Conservation (phyloP, 2,888 invertebrate species). For the Cylindroiulus punctatus region DNA sequence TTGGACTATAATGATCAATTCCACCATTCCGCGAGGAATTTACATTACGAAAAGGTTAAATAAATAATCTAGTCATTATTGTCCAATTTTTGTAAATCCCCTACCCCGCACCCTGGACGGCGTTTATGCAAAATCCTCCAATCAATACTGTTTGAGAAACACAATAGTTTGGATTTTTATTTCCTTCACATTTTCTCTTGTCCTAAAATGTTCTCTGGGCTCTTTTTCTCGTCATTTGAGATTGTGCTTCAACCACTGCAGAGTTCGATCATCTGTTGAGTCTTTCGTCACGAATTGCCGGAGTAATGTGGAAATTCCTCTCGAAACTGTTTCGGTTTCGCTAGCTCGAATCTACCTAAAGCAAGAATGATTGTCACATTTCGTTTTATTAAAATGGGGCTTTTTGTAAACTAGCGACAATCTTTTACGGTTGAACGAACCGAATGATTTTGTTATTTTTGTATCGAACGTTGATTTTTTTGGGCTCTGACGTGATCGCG, state of each 20-base stretch:
- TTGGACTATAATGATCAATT: too few species aligned
- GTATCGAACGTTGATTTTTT: constrained; percentile 28
- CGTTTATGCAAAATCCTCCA: too few species aligned
- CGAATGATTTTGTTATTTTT: constrained; percentile 38
- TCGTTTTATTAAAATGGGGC: constrained; percentile 42
- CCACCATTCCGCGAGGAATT: too few species aligned
- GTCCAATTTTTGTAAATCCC: too few species aligned
- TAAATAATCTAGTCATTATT: too few species aligned
- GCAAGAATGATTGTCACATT: constrained; percentile 30
- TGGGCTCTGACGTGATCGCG: background rate
- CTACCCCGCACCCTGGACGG: too few species aligned
- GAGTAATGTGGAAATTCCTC: constrained; percentile 37
- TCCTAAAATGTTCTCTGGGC: too few species aligned
- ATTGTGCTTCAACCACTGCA: background rate
- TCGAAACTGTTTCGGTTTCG: background rate
- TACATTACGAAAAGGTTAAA: too few species aligned
- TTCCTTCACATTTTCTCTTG: too few species aligned
- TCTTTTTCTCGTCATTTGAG: background rate
- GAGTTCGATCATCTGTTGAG: constrained; percentile 36
- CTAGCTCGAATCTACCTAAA: constrained; percentile 5
- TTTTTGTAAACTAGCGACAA: constrained; percentile 42
- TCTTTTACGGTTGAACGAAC: constrained; percentile 38
- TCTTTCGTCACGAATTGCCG: constrained; percentile 2
- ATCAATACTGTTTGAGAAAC: too few species aligned
- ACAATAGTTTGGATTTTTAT: too few species aligned